Base-by-base conservation (phyloP, 2,888 invertebrate species). In the Frankliniella fusca region DNA sequence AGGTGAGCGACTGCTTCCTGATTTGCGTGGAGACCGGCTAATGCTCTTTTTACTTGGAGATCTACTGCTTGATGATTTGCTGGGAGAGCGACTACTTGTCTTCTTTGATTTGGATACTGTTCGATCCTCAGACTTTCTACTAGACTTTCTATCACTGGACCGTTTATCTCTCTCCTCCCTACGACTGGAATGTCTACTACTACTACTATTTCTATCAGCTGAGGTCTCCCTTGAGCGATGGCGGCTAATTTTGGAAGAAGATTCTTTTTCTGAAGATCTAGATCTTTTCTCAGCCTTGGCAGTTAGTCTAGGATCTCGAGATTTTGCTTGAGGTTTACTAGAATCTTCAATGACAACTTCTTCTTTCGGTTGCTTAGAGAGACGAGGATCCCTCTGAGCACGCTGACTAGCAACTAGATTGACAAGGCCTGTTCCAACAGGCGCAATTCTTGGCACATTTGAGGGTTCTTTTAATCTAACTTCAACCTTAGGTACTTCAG, bases 371-470 rank as follows among this genome's bases (percentile, higher is more conserved):
- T 88, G 84, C 81, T 83, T 83, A 81, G 85, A 88, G 85, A 87
- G 88, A 83, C 87, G 89, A 84, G 87, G 91, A 87, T 90, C 90
- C 80, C 85, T 82, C 18, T 76, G 70, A 76, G 70, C 27, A 10
- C 70, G 70, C 12, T 15, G 15, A 54, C 54, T 54, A 20, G 54
- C 20, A 54, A 70, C 81, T 10, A 80, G 86, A 83, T 86, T 90
- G 0, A 91, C 87, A 84, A 90, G 86, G 49, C 89, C 88, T 70
- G 90, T 88, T 86, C 89, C 90, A 9, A 90, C 90, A 7, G 92
- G 92, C 84, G 91, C 89, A 82, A 92, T 92, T 85, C 84, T 87
- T 54, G 86, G 84, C 49, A 28, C 20, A 27, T 18, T 23, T 48
- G 86, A 76, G 0, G 70, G 61, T 20, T 61, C 61, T 18, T 61